These are phyloP conservation scores for Adoxophyes honmai DNA, from an alignment of 1,140 invertebrate genomes.

Conservation along the genomic window DNA sequence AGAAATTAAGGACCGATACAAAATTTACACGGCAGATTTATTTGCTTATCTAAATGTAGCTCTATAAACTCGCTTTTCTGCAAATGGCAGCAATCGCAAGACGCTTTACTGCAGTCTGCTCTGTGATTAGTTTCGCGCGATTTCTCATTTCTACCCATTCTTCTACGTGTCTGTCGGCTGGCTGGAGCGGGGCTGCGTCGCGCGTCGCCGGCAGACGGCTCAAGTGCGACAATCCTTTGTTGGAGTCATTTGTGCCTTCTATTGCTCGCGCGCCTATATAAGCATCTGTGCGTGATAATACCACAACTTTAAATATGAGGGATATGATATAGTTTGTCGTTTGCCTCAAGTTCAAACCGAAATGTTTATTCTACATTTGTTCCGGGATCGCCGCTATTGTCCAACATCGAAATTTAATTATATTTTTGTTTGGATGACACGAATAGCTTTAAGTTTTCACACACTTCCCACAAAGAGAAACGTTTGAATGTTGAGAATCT, in stretches of 20 bases:
- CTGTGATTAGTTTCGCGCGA: conserved; percentile 1
- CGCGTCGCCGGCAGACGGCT: background rate
- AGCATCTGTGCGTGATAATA: background rate
- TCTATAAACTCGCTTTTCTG: too few relatives aligned
- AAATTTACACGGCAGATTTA: background rate
- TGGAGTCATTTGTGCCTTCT: background rate
- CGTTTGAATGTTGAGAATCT: background rate
- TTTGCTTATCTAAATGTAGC: too few relatives aligned
- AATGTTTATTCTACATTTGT: background rate
- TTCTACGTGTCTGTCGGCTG: background rate
- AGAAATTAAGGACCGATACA: background rate
- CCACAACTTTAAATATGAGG: background rate
- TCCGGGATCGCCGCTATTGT: too few relatives aligned
- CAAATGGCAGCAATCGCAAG: too few relatives aligned
- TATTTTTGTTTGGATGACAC: conserved; percentile 1
- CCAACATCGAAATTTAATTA: background rate
- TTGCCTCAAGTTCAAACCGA: background rate
- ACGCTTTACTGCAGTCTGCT: background rate
- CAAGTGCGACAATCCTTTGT: conserved; percentile 14
- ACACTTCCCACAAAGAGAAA: background rate
- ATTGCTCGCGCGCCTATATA: too few relatives aligned
- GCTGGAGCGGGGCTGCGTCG: background rate
- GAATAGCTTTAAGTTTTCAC: background rate
- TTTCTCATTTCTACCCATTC: conserved; percentile 2
- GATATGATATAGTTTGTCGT: background rate